Base-by-base conservation (phyloP, 2,888 invertebrate species). In the Nomada goodeniana region DNA sequence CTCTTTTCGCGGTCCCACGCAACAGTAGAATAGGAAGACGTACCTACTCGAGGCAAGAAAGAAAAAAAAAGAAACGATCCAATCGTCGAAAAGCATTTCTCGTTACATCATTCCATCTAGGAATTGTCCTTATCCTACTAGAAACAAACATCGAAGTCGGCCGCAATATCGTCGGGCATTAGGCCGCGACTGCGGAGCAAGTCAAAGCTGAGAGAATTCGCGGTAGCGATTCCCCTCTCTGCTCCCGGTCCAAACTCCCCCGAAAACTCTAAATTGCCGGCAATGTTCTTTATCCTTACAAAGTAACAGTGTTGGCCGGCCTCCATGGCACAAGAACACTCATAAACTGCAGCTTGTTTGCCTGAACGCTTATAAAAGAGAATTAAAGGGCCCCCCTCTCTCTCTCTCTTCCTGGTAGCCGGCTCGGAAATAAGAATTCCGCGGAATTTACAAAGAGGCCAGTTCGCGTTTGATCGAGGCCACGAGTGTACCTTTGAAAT, bases 281-380 rank as follows among this genome's bases (percentile, higher is more conserved):
- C 64, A 70, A 70, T 67, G 59, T 57, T 77, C 73, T 52, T 71
- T 64, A 76, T 81, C 74, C 60, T 74, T 36, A 20, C 65, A n/a
- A 79, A 82, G 79, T 82, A 85, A 74, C 76, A 53, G 60, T 72
- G 69, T 82, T 76, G 86, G 76, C 69, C 69, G 52, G 72, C 64
- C 73, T 63, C 71, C 65, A 63, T 42, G 65, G 78, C 60, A 74
- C 65, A 84, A 87, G 85, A 76, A 72, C 72, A 87, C 86, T 84
- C 67, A 72, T 86, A 87, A 85, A 82, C 87, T 72, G 87, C 79
- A 52, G 76, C 81, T 86, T 86, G 81, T 85, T 86, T 87, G 87
- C 74, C 65, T 67, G 86, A 86, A 78, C 79, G 82, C 85, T 86
- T 82, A 84, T 85, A 74, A 79, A 87, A 82, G 82, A 79, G 85